Base-by-base conservation (phyloP, 2,888 invertebrate species). In the Cataglyphis rosenhaueri region DNA sequence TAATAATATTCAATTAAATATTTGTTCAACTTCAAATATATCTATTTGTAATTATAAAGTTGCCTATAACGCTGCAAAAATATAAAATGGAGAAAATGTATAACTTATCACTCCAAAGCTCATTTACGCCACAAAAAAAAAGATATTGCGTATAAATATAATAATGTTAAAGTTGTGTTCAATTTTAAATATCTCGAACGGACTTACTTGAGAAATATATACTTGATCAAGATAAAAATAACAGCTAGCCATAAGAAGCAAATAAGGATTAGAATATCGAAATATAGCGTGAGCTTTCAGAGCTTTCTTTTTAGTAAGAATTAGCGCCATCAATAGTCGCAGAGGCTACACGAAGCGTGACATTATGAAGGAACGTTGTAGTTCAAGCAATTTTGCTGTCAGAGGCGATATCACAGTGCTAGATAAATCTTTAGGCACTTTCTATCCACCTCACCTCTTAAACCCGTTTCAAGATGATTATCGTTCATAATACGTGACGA, bases 311-410 rank as follows among this genome's bases (percentile, higher is more conserved):
- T 38, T 66, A 66, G n/a, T 57, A 15, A 38, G 1, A 15, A 21
- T 12, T 48, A 29, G 18, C 48, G n/a, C 52, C 52, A 74, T 52
- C 41, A 81, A 5, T 15, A 62, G 29, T 44, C 12, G 82, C 75
- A 32, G 70, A 62, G 3, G 29, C 15, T 52, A 59, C 25, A 29
- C 32, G 38, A 70, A n/a, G 35, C 38, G 57, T 71, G 65, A 71
- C 66, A 21, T 66, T 59, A 68, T 74, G 64, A 79, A 65, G 44
- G 70, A 88, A 89, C 87, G 70, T 85, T 84, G 87, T 89, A 79
- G 82, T 84, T 84, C 79, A 83, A 85, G 85, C 86, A 90, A 87
- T 90, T 90, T 86, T 78, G 82, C 75, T 87, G 85, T 85, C 75
- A 68, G 65, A 78, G 70, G 65, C 85, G 64, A 84, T 84, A 82